Conservation (phyloP, 2,797 vertebrate species). For the Anguilla anguilla region DNA sequence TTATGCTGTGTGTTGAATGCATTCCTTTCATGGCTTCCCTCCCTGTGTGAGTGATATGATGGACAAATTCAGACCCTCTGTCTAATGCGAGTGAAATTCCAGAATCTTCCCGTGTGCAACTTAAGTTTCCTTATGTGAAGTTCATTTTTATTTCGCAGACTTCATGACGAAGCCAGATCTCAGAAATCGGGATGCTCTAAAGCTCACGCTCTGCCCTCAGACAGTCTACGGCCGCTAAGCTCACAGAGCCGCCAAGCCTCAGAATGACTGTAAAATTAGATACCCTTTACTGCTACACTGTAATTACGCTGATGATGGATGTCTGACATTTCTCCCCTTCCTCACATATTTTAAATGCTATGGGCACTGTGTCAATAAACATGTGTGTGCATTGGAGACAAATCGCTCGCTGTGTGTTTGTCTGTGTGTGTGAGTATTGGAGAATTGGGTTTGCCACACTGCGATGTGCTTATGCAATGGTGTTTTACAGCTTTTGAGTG, state of each 20-base stretch:
- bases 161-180: not conserved
- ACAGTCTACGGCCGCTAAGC: not conserved
- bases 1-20: slow-evolving; percentile 8
- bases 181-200: not conserved
- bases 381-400: not conserved
- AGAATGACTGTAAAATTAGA: not conserved
- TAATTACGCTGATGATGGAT: not conserved
- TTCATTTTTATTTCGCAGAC: not conserved
- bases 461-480: not conserved
- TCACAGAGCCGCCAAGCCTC: not conserved
- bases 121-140: not conserved
- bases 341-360: not conserved
- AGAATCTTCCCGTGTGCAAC: not conserved
- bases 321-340: not conserved
- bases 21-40: slow-evolving; percentile 8
- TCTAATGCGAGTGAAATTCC: not conserved
- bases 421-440: not conserved
- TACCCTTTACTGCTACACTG: not conserved
- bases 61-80: not conserved
- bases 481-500: not conserved
- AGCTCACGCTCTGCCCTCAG: not conserved
- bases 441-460: slow-evolving; percentile 4
- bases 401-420: too few relatives aligned
- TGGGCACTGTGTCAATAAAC: not conserved
- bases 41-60: not conserved